phyloP scores from a whole-genome alignment of 2,888 invertebrate genomes.

The Nasonovia ribisnigri region DNA sequence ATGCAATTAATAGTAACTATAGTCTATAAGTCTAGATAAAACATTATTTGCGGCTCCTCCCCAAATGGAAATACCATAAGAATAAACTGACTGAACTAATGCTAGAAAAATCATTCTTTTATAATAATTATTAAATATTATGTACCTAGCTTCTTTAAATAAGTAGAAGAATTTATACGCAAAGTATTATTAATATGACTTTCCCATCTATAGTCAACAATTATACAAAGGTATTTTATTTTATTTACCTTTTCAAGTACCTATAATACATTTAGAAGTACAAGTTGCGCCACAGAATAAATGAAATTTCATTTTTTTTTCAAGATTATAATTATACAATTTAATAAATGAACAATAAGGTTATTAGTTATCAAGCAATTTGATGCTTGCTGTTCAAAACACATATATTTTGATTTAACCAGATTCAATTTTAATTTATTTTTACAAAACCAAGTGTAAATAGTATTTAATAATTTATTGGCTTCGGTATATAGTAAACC shows the following conservation, averaged over 20 bases:
- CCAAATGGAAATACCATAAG: background rate
- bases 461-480: no score
- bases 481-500: background rate
- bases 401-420: background rate
- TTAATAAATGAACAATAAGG: background rate
- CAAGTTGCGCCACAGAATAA: background rate
- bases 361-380: background rate
- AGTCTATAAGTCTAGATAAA: background rate
- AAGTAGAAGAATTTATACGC: background rate
- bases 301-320: no score
- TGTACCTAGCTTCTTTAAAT: background rate
- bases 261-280: background rate
- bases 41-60: background rate
- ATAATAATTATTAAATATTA: background rate
- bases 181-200: background rate
- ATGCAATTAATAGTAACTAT: background rate
- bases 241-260: background rate
- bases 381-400: background rate
- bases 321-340: slow-evolving; percentile 4
- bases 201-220: background rate
- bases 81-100: background rate
- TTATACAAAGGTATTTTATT: slow-evolving; percentile 26
- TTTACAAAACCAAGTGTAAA: no score
- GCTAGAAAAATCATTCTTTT: background rate
- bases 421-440: background rate